These are phyloP conservation scores for Brassicogethes aeneus DNA, from an alignment of 2,888 invertebrate species.

Conservation along the genomic window DNA sequence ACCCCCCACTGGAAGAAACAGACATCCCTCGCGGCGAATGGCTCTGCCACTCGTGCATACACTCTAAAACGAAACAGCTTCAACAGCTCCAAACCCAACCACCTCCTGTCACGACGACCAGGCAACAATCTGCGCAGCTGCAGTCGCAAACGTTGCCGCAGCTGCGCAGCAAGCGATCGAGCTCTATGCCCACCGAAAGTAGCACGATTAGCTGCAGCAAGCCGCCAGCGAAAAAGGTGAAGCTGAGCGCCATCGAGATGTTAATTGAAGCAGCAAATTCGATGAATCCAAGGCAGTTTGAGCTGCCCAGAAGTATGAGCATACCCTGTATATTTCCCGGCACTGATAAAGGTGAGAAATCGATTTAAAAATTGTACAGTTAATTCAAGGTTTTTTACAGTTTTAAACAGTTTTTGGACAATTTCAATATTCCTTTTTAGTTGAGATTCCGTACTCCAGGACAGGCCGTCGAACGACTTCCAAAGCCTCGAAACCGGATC, in stretches of 20 bases:
- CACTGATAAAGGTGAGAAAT: conserved; percentile 69
- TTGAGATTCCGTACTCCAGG: conserved; percentile 26
- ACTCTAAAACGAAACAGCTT: conserved; percentile 31
- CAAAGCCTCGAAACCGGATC: conserved; percentile 17
- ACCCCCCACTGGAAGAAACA: conserved; percentile 84
- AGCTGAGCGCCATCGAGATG: conserved; percentile 60
- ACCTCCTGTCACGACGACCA: too few species aligned
- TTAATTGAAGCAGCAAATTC: conserved; percentile 74
- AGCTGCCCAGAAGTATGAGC: conserved; percentile 72
- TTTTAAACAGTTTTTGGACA: conserved; percentile 2
- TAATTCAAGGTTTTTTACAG: too few species aligned
- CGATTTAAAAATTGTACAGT: conserved; percentile 4
- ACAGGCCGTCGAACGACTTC: conserved; percentile 18
- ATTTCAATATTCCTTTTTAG: conserved; percentile 20
- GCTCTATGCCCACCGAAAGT: conserved; percentile 24
- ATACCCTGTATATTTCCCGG: conserved; percentile 73
- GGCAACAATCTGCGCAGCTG: too few species aligned
- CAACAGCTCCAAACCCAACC: conserved; percentile 24
- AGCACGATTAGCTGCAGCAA: conserved; percentile 2
- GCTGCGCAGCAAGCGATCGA: conserved; percentile 29
- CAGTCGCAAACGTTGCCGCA: conserved; percentile 32
- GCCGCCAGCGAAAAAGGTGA: conserved; percentile 37
- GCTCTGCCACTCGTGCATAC: conserved; percentile 78
- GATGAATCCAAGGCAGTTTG: conserved; percentile 86
- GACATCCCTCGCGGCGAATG: conserved; percentile 88